Evolutionary conservation across 1,140 invertebrate species (phyloP).

Genomic region (Ips nitidus): DNA sequence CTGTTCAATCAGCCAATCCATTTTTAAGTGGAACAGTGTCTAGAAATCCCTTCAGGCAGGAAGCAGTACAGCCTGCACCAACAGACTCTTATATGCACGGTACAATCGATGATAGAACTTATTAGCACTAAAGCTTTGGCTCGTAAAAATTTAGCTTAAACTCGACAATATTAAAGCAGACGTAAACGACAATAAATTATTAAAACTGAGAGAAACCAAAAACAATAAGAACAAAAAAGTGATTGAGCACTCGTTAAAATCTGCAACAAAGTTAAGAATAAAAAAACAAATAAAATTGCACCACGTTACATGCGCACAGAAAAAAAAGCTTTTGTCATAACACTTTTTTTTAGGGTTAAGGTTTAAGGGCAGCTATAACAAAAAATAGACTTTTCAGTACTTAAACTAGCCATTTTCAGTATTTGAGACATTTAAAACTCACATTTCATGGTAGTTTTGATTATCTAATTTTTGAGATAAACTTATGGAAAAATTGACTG

Average conservation of each 20-base stretch:
- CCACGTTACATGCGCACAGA: not conserved
- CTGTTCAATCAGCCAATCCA: conserved; percentile 57
- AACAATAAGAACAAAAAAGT: conserved; percentile 14
- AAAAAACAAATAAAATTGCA: conserved; percentile 1
- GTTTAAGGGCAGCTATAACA: too few species aligned
- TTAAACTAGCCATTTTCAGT: too few species aligned
- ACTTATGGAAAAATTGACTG: too few species aligned
- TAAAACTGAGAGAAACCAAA: not conserved
- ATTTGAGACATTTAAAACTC: too few species aligned
- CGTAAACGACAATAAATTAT: conserved; percentile 6
- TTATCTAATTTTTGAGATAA: too few species aligned
- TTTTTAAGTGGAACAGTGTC: conserved; percentile 53
- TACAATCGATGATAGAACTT: conserved; percentile 59
- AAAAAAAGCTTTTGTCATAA: too few species aligned
- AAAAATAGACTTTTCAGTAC: too few species aligned
- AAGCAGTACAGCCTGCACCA: conserved; percentile 63
- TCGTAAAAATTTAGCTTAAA: too few species aligned
- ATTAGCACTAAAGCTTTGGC: conserved; percentile 47
- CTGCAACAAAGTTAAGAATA: not conserved
- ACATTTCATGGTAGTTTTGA: too few species aligned
- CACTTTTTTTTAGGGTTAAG: too few species aligned
- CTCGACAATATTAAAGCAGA: too few species aligned
- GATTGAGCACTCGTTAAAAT: conserved; percentile 23
- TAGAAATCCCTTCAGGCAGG: conserved; percentile 54
- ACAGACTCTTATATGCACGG: conserved; percentile 59